A percentile compares a stretch with the other conserved stretches of the same genome.
These are phyloP conservation scores for Trichoplusia ni DNA, from an alignment of 1,140 invertebrate genomes.

Conservation along the genomic window DNA sequence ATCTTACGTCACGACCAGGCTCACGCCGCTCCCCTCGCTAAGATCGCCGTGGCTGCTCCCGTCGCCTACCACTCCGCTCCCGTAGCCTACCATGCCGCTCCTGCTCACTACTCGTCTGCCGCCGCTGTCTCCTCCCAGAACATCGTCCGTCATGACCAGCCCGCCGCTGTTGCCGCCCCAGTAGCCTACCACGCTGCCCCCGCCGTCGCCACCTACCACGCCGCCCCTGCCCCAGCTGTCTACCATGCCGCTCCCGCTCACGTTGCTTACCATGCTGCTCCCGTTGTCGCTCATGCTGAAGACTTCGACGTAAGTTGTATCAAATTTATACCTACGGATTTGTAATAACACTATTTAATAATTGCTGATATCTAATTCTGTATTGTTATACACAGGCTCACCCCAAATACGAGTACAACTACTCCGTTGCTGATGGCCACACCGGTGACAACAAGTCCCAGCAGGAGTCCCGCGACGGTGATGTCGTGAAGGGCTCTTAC, in stretches of 20 bases:
- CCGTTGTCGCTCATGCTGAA: conserved; percentile 23
- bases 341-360: too few relatives aligned
- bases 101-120: conserved; percentile 35
- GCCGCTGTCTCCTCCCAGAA: conserved; percentile 41
- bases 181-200: conserved; percentile 53
- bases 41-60: conserved; percentile 24
- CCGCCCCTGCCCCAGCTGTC: conserved; percentile 40
- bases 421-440: conserved; percentile 39
- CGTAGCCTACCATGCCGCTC: conserved; percentile 43
- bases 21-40: conserved; percentile 37
- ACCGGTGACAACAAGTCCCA: conserved; percentile 68
- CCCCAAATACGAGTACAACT: conserved; percentile 76
- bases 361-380: too few relatives aligned
- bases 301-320: too few relatives aligned
- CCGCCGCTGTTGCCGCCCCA: conserved; percentile 36
- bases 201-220: conserved; percentile 34
- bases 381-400: too few relatives aligned
- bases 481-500: conserved; percentile 80
- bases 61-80: conserved; percentile 34
- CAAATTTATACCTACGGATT: too few relatives aligned
- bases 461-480: conserved; percentile 79
- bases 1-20: conserved; percentile 55
- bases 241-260: conserved; percentile 40
- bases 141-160: conserved; percentile 48
- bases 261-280: conserved; percentile 41